A percentile compares a stretch with the other conserved stretches of the same genome.
Evolutionary conservation across 2,888 invertebrate species (phyloP).

Genomic region (Lymantria monacha): DNA sequence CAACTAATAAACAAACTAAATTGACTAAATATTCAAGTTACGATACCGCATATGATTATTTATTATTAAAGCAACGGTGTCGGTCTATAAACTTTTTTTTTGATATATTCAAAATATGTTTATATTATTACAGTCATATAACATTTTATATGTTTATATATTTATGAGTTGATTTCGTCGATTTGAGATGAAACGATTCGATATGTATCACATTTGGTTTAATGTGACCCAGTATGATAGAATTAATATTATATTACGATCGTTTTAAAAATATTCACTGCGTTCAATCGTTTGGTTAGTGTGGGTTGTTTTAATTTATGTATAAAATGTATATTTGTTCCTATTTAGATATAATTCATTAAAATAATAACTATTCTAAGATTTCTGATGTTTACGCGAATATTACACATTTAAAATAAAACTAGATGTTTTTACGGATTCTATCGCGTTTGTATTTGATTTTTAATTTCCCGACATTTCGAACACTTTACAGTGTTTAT

Average conservation of each 20-base stretch:
- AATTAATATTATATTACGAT: constrained; percentile 22
- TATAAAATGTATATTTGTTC: constrained; percentile 24
- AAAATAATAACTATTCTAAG: not conserved
- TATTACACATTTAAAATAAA: too few relatives aligned
- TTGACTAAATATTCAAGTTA: constrained; percentile 40
- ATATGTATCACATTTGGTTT: not conserved
- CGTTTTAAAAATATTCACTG: constrained; percentile 16
- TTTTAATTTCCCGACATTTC: too few relatives aligned
- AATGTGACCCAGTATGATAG: constrained; percentile 5
- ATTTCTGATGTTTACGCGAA: too few relatives aligned
- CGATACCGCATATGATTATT: constrained; percentile 34
- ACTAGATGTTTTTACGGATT: too few relatives aligned
- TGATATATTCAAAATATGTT: constrained; percentile 14
- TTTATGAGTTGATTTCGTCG: constrained; percentile 18
- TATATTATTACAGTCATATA: constrained; percentile 8
- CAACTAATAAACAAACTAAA: constrained; percentile 61
- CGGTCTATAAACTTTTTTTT: constrained; percentile 16
- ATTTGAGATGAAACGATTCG: constrained; percentile 10
- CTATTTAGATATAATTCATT: not conserved
- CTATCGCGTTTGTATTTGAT: too few relatives aligned
- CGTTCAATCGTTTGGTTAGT: not conserved
- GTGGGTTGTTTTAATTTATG: constrained; percentile 38
- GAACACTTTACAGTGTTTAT: too few relatives aligned
- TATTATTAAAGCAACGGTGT: constrained; percentile 22
- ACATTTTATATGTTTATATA: constrained; percentile 1